Base-by-base conservation (phyloP, 2,888 invertebrate genomes). In the Diaphora mendica region DNA sequence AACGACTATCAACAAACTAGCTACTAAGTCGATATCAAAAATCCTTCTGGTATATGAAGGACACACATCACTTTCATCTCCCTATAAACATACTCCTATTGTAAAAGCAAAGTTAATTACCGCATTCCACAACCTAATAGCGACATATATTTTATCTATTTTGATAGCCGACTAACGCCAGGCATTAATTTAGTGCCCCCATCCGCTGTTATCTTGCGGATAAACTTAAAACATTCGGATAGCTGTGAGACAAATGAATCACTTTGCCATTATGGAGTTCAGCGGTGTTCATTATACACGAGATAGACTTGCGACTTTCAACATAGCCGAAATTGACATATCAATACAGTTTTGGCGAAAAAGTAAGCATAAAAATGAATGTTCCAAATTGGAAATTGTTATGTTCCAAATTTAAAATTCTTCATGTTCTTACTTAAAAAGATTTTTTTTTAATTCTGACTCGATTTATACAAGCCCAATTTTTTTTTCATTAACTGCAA, bases 181-280 rank as follows among this genome's bases (percentile, higher is more conserved):
- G 80, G 86, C 91, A 92, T 91, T 90, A 89, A 92, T 91, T 89
- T 87, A 83, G 86, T 86, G 84, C 88, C 86, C 81, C 83, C 84
- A 84, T 85, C 81, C 84, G 78, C 72, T 44, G 85, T 88, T 91
- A 92, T 92, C 92, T 85, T 33, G 77, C 73, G 89, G 90, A 90
- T 91, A 92, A 92, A 91, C 91, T 91, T 89, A 91, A 92, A 92
- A 91, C 91, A 90, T 87, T 89, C 85, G 87, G 91, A 91, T 91
- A 90, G 82, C 86, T 80, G 82, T 79, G 87, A 89, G 90, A 91
- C 92, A 88, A 90, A 92, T 92, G 91, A 91, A 91, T 92, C 92
- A 92, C 91, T 88, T 88, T 80, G 88, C 90, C 87, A 89, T 91
- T 91, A 90, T 88, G 82, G 85, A 35, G 64, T 66, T 71, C 72